Percentiles rank a stretch among this genome's conserved stretches.
phyloP scores from a whole-genome alignment of 2,888 invertebrate species.

The Lagria hirta region DNA sequence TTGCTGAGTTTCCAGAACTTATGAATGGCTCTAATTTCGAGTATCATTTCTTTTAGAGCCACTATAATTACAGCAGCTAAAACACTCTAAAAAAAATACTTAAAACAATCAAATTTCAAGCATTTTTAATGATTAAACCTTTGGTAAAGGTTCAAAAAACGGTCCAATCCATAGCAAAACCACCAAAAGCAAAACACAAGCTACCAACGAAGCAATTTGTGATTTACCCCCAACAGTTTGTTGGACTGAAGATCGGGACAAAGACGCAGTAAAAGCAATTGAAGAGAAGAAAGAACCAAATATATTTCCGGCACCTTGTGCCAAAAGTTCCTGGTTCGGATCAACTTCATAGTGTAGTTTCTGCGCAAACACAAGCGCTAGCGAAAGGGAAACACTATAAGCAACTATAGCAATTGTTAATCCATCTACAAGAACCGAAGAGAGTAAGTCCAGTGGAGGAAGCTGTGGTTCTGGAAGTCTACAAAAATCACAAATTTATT shows the following conservation, averaged over 20 bases:
- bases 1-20: conserved; percentile 68
- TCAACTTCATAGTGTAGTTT: conserved; percentile 69
- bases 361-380: conserved; percentile 74
- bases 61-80: conserved; percentile 71
- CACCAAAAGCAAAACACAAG: conserved; percentile 71
- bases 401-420: conserved; percentile 70
- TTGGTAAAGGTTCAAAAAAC: conserved; percentile 82
- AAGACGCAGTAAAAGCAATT: conserved; percentile 66
- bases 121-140: too few relatives aligned
- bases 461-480: conserved; percentile 62
- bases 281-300: conserved; percentile 69
- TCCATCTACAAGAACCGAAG: conserved; percentile 61
- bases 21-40: conserved; percentile 67
- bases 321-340: conserved; percentile 73
- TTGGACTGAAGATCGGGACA: conserved; percentile 71
- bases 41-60: conserved; percentile 75
- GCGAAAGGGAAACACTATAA: conserved; percentile 72
- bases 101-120: conserved; percentile 1
- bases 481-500: conserved; percentile 32
- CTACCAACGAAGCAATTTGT: conserved; percentile 78
- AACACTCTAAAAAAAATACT: conserved; percentile 62
- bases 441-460: conserved; percentile 61
- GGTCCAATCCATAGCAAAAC: conserved; percentile 87
- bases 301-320: conserved; percentile 69
- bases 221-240: conserved; percentile 82